Percentiles rank a stretch among this genome's conserved stretches.
Conservation (phyloP, 2,113 vertebrate genomes). For the Erpornis zantholeuca region DNA sequence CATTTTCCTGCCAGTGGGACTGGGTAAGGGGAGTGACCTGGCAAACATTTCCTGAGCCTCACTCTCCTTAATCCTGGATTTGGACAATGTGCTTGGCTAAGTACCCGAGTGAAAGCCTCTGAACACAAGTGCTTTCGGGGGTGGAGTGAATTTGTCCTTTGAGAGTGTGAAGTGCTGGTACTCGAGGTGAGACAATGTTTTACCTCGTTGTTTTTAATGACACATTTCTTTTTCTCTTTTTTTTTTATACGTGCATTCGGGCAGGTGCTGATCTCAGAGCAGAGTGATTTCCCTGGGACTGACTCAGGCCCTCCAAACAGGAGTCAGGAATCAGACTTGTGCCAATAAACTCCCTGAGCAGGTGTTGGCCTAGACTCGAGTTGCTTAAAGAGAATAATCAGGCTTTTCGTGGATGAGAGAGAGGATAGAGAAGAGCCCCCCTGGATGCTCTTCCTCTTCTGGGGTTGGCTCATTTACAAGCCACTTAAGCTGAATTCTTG, state of each 20-base stretch:
- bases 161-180: neutral
- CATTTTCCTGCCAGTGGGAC: neutral
- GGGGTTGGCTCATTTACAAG: neutral
- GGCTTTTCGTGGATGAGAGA: neutral
- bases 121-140: neutral
- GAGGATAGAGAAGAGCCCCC: neutral
- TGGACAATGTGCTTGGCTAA: neutral
- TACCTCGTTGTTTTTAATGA: constrained; percentile 17
- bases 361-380: neutral
- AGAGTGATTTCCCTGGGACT: neutral
- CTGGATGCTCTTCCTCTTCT: neutral
- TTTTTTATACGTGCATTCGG: neutral
- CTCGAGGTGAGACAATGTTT: neutral
- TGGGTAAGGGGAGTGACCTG: neutral
- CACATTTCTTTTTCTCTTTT: neutral
- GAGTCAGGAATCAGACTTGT: neutral
- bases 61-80: neutral
- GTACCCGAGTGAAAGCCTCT: neutral
- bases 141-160: neutral
- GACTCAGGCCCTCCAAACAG: neutral
- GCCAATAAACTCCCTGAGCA: neutral
- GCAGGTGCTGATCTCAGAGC: neutral
- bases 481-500: neutral
- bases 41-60: neutral
- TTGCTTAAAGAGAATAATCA: neutral